Conservation (phyloP, 37 sponge, comb jelly and placozoan genomes). For the Crambe crambe region DNA sequence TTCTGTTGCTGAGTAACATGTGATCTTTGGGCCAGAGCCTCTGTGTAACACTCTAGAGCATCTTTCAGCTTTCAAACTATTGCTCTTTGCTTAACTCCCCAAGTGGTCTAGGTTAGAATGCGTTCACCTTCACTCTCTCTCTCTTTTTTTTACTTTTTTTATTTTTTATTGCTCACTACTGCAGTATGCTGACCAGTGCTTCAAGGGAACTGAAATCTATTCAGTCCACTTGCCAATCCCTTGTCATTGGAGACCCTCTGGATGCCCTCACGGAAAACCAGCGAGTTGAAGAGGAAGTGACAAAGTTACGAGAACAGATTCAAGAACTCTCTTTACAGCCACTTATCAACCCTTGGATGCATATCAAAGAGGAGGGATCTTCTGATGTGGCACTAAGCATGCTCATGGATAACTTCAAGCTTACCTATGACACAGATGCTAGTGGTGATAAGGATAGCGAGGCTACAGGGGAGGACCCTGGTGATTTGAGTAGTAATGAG, state of each 20-base stretch:
- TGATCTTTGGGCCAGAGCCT: no score
- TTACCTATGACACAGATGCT: constrained; percentile 12
- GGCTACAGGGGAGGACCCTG: constrained; percentile 1
- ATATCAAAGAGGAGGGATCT: neutral
- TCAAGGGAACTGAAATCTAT: constrained; percentile 2
- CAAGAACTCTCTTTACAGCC: constrained; percentile 28
- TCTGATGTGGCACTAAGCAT: neutral
- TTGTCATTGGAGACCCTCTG: constrained; percentile 33
- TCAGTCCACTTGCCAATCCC: constrained; percentile 20
- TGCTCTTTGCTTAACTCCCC: neutral
- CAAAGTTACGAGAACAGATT: neutral
- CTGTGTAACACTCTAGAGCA: no score
- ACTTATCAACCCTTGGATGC: constrained; percentile 35
- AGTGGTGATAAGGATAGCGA: neutral
- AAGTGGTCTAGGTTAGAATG: no score
- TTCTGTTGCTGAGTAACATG: no score
- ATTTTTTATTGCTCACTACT: neutral
- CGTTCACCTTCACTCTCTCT: no score
- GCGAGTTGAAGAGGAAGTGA: constrained; percentile 3
- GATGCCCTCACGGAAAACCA: constrained; percentile 38
- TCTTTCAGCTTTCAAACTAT: neutral
- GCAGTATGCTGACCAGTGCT: constrained; percentile 23
- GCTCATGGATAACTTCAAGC: neutral
- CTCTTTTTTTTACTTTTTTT: no score
- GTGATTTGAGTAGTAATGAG: neutral